Conservation (phyloP, 2,113 vertebrate genomes). For the Montifringilla adamsi region DNA sequence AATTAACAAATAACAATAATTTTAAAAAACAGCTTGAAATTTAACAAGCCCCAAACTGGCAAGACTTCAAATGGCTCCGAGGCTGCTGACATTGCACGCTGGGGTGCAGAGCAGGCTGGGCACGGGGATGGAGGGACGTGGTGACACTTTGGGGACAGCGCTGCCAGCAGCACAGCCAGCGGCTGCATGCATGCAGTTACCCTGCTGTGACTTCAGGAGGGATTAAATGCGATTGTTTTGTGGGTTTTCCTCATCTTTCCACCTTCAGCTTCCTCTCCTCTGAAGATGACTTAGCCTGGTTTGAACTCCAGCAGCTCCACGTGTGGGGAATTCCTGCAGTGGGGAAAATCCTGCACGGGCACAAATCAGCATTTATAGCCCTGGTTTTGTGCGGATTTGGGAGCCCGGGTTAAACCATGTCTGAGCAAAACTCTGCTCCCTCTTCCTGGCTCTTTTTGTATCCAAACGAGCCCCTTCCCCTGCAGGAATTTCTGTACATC, state of each 20-base stretch:
- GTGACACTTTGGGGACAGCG: background rate
- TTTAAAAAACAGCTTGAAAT: background rate
- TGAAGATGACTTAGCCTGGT: rapidly evolving
- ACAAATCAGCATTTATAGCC: background rate
- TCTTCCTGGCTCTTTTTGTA: background rate
- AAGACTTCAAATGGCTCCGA: background rate
- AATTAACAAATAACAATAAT: background rate
- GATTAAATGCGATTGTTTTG: background rate
- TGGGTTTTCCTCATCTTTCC: background rate
- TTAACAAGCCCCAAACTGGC: background rate
- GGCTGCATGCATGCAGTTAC: background rate
- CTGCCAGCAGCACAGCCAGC: background rate
- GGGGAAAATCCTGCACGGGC: background rate
- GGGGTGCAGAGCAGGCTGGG: background rate
- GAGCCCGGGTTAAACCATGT: background rate
- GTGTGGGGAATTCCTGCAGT: background rate
- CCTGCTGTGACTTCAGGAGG: background rate
- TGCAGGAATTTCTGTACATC: background rate
- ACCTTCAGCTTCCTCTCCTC: background rate
- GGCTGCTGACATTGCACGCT: rapidly evolving
- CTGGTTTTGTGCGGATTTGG: rapidly evolving
- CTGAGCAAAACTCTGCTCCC: background rate
- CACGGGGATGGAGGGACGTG: background rate
- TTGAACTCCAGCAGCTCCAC: background rate
- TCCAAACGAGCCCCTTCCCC: background rate